Evolutionary conservation across 2,797 vertebrate species (phyloP).

Genomic region (Ctenochaetus hawaiiensis): DNA sequence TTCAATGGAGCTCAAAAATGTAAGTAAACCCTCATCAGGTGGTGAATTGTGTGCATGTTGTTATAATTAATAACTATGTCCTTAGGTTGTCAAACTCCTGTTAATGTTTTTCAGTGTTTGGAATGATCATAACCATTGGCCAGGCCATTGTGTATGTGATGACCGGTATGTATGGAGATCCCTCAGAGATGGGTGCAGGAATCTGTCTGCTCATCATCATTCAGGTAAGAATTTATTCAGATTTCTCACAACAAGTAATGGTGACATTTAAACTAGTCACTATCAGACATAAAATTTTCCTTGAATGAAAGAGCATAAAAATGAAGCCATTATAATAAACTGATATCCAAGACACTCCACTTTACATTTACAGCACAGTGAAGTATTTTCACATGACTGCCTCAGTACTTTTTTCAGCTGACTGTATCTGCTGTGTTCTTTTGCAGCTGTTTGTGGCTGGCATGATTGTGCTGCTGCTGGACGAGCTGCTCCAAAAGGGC

Average conservation of each 20-base stretch:
- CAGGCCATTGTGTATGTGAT: slow-evolving; percentile 99
- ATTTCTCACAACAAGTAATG: neutral
- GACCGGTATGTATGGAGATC: slow-evolving; percentile 99
- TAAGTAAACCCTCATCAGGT: slow-evolving; percentile 76
- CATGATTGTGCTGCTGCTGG: slow-evolving; percentile 95
- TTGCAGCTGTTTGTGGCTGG: slow-evolving; percentile 96
- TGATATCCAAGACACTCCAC: neutral
- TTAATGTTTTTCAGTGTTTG: slow-evolving; percentile 89
- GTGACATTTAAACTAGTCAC: neutral
- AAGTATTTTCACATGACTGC: neutral
- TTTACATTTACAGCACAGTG: neutral
- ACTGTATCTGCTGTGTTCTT: slow-evolving; percentile 5
- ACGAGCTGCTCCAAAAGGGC: slow-evolving; percentile 97
- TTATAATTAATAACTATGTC: neutral
- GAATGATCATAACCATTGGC: slow-evolving; percentile 99
- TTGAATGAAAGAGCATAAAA: neutral
- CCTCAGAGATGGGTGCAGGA: slow-evolving; percentile 99
- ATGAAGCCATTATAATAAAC: neutral
- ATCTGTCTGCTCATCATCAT: slow-evolving; percentile 99
- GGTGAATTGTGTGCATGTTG: neutral
- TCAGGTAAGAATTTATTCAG: slow-evolving; percentile 86
- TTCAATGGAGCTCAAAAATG: slow-evolving; percentile 99
- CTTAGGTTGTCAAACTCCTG: slow-evolving; percentile 8
- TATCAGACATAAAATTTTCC: neutral
- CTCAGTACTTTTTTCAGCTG: neutral